A percentile compares a stretch with the other conserved stretches of the same genome.
Conservation (phyloP, 2,888 invertebrate species). For the Thymelicus lineola region DNA sequence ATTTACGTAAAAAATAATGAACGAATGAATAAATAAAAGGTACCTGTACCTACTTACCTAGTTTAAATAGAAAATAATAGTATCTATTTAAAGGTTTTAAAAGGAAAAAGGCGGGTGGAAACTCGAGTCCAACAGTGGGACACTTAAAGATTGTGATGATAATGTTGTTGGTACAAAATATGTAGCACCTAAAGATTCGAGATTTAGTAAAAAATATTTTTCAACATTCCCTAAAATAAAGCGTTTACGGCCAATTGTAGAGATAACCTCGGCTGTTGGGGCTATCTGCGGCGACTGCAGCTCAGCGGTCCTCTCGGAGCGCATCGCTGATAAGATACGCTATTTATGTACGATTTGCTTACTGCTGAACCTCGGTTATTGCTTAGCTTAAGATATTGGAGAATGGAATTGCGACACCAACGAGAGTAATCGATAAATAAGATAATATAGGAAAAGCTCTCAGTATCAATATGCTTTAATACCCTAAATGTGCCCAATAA, state of each 20-base stretch:
- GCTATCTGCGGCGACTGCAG: slow-evolving; percentile 1
- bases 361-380: slow-evolving; percentile 21
- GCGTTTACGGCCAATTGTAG: neutral
- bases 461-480: no score
- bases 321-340: slow-evolving; percentile 27
- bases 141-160: no score
- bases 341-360: slow-evolving; percentile 33
- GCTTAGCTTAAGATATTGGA: neutral
- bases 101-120: no score
- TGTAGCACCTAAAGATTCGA: no score
- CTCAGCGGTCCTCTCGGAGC: slow-evolving; percentile 21
- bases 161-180: no score
- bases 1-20: no score
- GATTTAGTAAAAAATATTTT: neutral
- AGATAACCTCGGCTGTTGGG: neutral
- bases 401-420: neutral
- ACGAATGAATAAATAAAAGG: no score
- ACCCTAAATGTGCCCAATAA: no score
- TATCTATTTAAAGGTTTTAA: no score
- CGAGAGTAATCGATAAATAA: neutral
- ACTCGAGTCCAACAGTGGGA: no score
- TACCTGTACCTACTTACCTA: no score
- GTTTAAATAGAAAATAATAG: no score
- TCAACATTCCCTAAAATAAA: neutral
- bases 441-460: neutral